Evolutionary conservation across 2,113 vertebrate species (phyloP), one percentile per base, ranked within the genome.

Genomic region (Paedocypris sp.): DNA sequence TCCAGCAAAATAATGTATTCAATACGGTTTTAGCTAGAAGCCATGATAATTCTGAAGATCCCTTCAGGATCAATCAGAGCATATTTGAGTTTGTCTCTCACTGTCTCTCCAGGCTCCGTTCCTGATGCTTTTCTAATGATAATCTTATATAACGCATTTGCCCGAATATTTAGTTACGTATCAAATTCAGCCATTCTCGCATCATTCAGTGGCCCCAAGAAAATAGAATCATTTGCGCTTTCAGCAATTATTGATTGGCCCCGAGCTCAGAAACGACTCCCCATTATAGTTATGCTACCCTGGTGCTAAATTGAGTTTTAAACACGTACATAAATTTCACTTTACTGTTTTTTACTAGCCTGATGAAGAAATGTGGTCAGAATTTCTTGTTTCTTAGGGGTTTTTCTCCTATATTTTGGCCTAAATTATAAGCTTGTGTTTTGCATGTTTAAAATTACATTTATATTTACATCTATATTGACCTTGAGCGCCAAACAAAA

Each of bases 221-320:
- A 86, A 86, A 86, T 86, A 83, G 80, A 86, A 84, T 86, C 83
- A 86, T 87, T 86, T 83, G 82, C 84, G 84, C 86, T 87, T 85
- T 86, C 81, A 87, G 85, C 83, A 83, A 80, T 85, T 86, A 87
- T 86, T 87, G 86, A 87, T 87, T 86, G 82, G 69, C 75, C 62
- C 66, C 22, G 70, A 82, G 80, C 79, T 81, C 77, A 83, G 84
- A 87, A 85, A 85, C 80, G 78, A 78, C 75, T 76, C 73, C 78
- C 84, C 83, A 83, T 85, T 86, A 85, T 78, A 76, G 81, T 83
- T 77, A 85, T 78, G 80, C 77, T 79, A 78, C 82, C 78, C 80
- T 80, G 76, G 74, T 79, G 79, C 83, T 82, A 84, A 85, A 85
- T 85, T 85, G 84, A 83, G 81, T 85, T 87, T 86, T 86, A 85